phyloP scores from a whole-genome alignment of 2,113 vertebrate species.

The Protobothrops flavoviridis region DNA sequence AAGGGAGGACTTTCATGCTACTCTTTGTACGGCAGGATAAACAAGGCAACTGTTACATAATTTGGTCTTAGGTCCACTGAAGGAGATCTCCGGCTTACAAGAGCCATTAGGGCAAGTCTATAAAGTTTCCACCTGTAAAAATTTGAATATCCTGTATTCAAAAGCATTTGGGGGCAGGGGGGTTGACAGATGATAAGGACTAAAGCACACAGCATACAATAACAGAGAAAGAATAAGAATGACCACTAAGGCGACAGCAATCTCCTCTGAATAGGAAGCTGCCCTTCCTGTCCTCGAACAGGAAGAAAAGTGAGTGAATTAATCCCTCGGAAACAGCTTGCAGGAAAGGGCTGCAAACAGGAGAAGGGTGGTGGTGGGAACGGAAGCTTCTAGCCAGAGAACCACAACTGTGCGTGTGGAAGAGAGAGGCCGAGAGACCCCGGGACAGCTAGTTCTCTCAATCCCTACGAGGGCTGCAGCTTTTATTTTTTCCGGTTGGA shows the following conservation, averaged over 20 bases:
- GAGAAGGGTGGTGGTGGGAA: slow-evolving; percentile 48
- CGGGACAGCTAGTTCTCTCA: not conserved
- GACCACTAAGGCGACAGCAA: slow-evolving; percentile 8
- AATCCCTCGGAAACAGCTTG: slow-evolving; percentile 50
- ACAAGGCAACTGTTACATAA: not conserved
- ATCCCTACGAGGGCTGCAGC: not conserved
- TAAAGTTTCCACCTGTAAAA: slow-evolving; percentile 3
- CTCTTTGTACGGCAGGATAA: not conserved
- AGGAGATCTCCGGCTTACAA: not conserved
- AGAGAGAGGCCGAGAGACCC: not conserved
- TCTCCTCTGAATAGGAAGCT: slow-evolving; percentile 12
- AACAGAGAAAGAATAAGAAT: not conserved
- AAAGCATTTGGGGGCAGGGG: not conserved
- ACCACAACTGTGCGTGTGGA: slow-evolving; percentile 1
- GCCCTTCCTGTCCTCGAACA: slow-evolving; percentile 34
- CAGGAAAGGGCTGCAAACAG: slow-evolving; percentile 41
- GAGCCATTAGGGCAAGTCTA: not conserved
- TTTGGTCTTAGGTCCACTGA: not conserved
- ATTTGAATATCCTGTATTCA: too few species aligned
- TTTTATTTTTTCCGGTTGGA: not conserved
- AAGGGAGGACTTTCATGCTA: too few species aligned
- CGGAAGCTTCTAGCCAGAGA: slow-evolving; percentile 28
- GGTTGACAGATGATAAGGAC: not conserved
- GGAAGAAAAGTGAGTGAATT: slow-evolving; percentile 38
- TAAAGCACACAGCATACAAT: not conserved